Conservation (phyloP, 2,113 vertebrate species). For the Aleadryas rufinucha region DNA sequence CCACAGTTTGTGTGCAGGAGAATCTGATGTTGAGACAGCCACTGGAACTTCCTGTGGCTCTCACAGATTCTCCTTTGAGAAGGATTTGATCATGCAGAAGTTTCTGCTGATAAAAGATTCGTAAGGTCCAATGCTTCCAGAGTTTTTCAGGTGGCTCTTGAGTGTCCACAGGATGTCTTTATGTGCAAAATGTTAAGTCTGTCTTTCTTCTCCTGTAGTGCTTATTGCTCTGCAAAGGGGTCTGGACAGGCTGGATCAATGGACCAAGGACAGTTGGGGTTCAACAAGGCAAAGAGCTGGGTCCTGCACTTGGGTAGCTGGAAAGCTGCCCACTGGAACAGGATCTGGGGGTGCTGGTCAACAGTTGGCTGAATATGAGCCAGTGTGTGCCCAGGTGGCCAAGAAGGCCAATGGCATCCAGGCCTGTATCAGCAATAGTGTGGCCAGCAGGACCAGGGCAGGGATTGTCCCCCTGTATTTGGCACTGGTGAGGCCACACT, state of each 20-base stretch:
- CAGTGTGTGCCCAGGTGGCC: rapidly evolving
- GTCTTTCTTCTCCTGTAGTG: neutral
- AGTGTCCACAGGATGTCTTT: neutral
- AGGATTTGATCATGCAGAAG: neutral
- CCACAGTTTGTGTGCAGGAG: neutral
- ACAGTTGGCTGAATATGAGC: neutral
- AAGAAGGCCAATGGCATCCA: neutral
- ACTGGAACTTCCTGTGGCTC: neutral
- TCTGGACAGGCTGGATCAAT: neutral
- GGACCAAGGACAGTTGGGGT: neutral
- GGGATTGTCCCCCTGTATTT: rapidly evolving
- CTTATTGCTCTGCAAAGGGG: neutral
- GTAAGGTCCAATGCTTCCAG: neutral
- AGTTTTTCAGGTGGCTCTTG: neutral
- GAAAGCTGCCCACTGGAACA: neutral
- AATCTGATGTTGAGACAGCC: neutral
- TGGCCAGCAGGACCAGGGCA: neutral
- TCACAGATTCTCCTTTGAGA: neutral
- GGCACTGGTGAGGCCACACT: neutral
- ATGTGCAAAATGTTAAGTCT: neutral
- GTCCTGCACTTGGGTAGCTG: neutral
- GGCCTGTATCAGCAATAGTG: neutral
- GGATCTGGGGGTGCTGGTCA: neutral
- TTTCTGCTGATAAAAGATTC: neutral
- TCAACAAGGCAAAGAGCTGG: neutral